Conservation (phyloP, 1,140 invertebrate species). For the Aradophagus sp. region DNA sequence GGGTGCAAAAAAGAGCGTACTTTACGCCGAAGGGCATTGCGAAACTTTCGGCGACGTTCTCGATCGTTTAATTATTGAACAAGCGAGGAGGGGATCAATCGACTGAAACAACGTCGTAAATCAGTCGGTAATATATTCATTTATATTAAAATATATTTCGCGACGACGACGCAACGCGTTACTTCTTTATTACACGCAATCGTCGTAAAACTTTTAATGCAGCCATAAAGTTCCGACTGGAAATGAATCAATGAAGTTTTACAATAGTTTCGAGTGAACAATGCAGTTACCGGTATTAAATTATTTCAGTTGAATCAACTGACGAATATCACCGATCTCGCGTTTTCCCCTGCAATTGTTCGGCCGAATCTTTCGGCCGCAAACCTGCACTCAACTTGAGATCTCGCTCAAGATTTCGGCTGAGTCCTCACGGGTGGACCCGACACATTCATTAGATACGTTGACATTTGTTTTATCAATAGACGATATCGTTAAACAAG, state of each 20-base stretch:
- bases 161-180: conserved; percentile 2
- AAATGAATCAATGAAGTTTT: conserved; percentile 51
- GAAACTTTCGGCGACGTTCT: background rate
- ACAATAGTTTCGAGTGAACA: conserved; percentile 47
- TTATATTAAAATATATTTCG: conserved; percentile 34
- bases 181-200: conserved; percentile 22
- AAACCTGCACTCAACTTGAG: too few relatives aligned
- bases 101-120: too few relatives aligned
- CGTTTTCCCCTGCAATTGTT: conserved; percentile 42
- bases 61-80: conserved; percentile 13
- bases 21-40: conserved; percentile 14
- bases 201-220: conserved; percentile 44
- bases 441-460: too few relatives aligned
- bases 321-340: conserved; percentile 37
- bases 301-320: conserved; percentile 49
- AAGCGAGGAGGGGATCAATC: background rate
- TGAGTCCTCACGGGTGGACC: too few relatives aligned
- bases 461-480: too few relatives aligned
- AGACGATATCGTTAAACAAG: too few relatives aligned
- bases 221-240: conserved; percentile 41
- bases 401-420: too few relatives aligned
- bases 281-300: conserved; percentile 47
- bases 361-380: conserved; percentile 31
- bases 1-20: conserved; percentile 6
- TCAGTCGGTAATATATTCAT: conserved; percentile 24